Evolutionary conservation across 1,140 invertebrate genomes (phyloP).

Genomic region (Drusus annulatus): DNA sequence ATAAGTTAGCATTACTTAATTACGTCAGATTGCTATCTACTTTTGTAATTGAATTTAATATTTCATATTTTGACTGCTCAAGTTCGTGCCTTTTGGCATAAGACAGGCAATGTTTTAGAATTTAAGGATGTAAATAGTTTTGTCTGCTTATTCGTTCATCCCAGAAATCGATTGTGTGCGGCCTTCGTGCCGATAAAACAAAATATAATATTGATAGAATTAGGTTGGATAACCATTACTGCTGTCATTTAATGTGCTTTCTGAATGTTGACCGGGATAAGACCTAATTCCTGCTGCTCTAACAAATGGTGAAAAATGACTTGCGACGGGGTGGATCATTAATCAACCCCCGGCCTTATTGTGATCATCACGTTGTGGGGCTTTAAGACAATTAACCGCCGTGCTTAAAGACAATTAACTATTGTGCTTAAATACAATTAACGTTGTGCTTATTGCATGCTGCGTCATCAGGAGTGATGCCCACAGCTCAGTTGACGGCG

Average conservation of each 20-base stretch:
- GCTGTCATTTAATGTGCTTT: conserved; percentile 28
- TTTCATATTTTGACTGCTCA: no score
- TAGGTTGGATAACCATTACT: not conserved
- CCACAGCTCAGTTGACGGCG: conserved; percentile 57
- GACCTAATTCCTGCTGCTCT: not conserved
- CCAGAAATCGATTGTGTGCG: no score
- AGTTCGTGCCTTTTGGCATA: no score
- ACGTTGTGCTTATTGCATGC: conserved; percentile 50
- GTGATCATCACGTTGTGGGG: conserved; percentile 29
- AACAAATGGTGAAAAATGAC: conserved; percentile 44
- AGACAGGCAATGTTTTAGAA: no score
- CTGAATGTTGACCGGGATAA: not conserved
- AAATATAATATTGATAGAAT: conserved; percentile 1
- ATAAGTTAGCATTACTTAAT: no score
- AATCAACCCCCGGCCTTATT: conserved; percentile 30
- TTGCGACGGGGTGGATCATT: not conserved
- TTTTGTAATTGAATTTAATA: no score
- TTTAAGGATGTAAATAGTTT: no score
- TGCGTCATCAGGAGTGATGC: conserved; percentile 56
- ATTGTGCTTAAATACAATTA: conserved; percentile 46
- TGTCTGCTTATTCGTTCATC: no score
- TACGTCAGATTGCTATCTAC: no score
- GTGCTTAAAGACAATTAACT: conserved; percentile 47
- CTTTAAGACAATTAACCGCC: conserved; percentile 46
- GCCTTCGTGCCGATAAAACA: no score